These are phyloP conservation scores for Drosophila paranaensis DNA, from an alignment of 2,888 invertebrate genomes.

Conservation along the genomic window DNA sequence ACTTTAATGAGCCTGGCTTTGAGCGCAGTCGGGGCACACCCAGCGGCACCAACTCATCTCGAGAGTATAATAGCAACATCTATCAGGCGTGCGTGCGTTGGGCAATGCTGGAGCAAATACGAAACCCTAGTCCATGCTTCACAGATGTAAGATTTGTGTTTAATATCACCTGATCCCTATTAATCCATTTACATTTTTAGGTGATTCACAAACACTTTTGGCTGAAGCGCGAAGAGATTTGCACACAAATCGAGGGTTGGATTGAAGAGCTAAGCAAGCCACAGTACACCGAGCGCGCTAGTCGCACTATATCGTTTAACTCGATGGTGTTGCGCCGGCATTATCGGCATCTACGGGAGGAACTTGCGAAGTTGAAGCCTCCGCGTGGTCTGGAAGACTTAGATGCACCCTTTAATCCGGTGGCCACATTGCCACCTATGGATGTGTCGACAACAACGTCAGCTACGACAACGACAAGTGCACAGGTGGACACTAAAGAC, in stretches of 20 bases:
- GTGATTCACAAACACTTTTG: constrained; percentile 97
- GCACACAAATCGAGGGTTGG: constrained; percentile 95
- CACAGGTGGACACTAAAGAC: constrained; percentile 57
- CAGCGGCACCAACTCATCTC: constrained; percentile 94
- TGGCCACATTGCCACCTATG: constrained; percentile 79
- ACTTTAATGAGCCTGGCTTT: constrained; percentile 98
- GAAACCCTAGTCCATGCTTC: constrained; percentile 95
- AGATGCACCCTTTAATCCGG: constrained; percentile 86
- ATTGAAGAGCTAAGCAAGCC: constrained; percentile 93
- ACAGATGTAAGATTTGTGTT: constrained; percentile 88
- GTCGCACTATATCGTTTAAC: constrained; percentile 91
- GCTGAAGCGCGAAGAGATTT: constrained; percentile 95
- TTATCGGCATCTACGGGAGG: constrained; percentile 93
- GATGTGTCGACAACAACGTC: constrained; percentile 67
- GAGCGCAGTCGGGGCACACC: constrained; percentile 95
- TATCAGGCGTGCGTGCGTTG: constrained; percentile 97
- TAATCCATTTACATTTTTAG: constrained; percentile 83
- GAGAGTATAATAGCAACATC: constrained; percentile 98
- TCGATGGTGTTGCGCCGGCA: constrained; percentile 92
- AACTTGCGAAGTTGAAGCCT: constrained; percentile 92
- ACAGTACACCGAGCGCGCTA: constrained; percentile 90
- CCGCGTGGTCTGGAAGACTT: constrained; percentile 91
- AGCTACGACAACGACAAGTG: constrained; percentile 42
- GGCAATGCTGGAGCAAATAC: constrained; percentile 97
- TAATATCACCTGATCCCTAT: not conserved